phyloP scores from a whole-genome alignment of 2,113 vertebrate species.

The Hydrochoerus hydrochaeris region DNA sequence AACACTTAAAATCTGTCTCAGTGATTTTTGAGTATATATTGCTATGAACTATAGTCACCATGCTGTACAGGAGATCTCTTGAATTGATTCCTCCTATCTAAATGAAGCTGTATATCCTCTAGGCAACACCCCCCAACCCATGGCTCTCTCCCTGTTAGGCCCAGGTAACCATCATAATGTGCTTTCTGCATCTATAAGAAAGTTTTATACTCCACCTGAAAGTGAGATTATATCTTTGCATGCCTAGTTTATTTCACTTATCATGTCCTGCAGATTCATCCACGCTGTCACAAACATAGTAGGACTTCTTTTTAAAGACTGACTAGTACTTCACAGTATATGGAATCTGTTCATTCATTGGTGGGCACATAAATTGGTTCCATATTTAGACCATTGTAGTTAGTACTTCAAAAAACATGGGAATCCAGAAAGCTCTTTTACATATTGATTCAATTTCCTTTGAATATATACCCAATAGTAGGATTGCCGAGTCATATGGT shows the following conservation, averaged over 20 bases:
- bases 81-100: background rate
- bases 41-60: background rate
- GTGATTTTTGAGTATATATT: background rate
- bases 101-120: background rate
- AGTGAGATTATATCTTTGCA: background rate
- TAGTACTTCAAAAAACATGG: background rate
- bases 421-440: background rate
- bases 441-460: background rate
- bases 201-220: background rate
- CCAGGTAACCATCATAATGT: background rate
- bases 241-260: background rate
- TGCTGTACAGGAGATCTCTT: background rate
- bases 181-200: background rate
- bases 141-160: too few relatives aligned
- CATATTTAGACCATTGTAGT: background rate
- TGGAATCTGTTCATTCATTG: background rate
- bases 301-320: background rate
- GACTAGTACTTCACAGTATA: background rate
- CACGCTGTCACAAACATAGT: background rate
- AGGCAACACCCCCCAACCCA: background rate
- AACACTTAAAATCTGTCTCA: background rate
- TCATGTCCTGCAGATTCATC: too few relatives aligned
- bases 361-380: background rate
- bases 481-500: background rate
- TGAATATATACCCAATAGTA: background rate